Evolutionary conservation across 2,113 vertebrate genomes (phyloP).

Genomic region (Piaya cayana): DNA sequence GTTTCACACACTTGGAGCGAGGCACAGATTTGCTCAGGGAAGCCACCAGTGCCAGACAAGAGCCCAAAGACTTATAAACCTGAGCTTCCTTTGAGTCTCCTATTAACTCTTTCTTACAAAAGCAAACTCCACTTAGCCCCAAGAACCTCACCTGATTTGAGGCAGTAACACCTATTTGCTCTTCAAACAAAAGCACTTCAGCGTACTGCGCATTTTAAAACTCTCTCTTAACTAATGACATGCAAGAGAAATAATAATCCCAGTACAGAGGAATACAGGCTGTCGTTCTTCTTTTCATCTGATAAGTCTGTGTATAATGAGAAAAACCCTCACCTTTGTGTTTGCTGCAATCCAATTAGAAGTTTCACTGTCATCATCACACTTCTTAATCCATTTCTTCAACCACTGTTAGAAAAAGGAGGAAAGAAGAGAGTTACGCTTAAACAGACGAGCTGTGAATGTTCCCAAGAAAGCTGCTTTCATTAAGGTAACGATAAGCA

Average conservation of each 20-base stretch:
- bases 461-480: background rate
- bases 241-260: background rate
- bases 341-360: conserved; percentile 99
- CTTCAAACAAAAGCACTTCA: background rate
- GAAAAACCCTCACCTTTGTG: conserved; percentile 86
- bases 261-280: background rate
- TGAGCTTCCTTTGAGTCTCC: background rate
- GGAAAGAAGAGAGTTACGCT: background rate
- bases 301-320: background rate
- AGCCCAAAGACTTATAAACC: background rate
- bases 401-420: conserved; percentile 84
- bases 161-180: background rate
- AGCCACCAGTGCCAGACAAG: background rate
- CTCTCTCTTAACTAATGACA: background rate
- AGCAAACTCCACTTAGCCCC: background rate
- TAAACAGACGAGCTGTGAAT: background rate
- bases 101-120: background rate
- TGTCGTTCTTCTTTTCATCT: background rate
- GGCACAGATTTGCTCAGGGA: background rate
- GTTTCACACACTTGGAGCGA: background rate
- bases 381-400: conserved; percentile 99
- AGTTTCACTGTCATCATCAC: conserved; percentile 99
- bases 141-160: background rate
- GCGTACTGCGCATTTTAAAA: background rate
- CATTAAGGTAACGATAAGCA: background rate